Evolutionary conservation across 2,113 vertebrate species (phyloP).

Genomic region (Tylochromis polylepis): DNA sequence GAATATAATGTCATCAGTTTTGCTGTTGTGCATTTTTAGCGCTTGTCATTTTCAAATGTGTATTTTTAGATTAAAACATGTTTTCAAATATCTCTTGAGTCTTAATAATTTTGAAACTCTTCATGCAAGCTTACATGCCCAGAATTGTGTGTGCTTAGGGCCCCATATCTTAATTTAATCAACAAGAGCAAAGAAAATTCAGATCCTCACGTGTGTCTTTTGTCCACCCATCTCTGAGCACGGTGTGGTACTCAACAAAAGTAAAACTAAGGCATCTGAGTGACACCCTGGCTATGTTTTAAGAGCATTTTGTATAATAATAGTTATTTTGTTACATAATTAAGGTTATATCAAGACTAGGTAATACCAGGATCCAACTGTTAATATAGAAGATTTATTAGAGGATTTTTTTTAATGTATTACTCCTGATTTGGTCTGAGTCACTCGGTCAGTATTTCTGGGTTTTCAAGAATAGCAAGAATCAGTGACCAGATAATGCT

Average conservation of each 20-base stretch:
- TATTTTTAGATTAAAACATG: slow-evolving; percentile 43
- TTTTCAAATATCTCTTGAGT: not conserved
- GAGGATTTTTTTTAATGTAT: not conserved
- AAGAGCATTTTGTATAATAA: not conserved
- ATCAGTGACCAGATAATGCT: not conserved
- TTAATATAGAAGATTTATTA: not conserved
- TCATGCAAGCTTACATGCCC: not conserved
- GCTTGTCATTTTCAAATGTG: slow-evolving; percentile 7
- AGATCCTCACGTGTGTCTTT: too few species aligned
- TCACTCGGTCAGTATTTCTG: not conserved
- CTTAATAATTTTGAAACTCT: not conserved
- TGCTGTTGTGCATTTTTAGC: not conserved
- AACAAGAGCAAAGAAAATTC: not conserved
- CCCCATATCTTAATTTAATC: not conserved
- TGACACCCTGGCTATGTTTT: not conserved
- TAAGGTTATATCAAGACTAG: not conserved
- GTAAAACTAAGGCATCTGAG: not conserved
- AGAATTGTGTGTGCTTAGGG: not conserved
- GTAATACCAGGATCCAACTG: not conserved
- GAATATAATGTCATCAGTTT: slow-evolving; percentile 12
- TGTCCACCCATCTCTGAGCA: not conserved
- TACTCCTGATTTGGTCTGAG: not conserved
- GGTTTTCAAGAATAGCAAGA: too few species aligned
- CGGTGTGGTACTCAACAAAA: not conserved
- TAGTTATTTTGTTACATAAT: not conserved